Conservation (phyloP, 2,113 vertebrate species). For the Leucosticte australis region DNA sequence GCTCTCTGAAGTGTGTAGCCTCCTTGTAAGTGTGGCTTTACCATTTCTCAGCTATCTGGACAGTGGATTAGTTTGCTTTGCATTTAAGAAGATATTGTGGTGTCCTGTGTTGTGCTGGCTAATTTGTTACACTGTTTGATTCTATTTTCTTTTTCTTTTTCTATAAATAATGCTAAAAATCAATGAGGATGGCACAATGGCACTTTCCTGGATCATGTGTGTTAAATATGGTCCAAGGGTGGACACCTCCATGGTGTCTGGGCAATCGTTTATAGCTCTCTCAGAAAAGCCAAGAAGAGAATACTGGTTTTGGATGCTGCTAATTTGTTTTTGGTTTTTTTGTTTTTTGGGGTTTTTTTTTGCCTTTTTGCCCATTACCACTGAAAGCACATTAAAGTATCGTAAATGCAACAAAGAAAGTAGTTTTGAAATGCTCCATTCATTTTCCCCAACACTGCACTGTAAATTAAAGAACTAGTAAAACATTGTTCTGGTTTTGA, state of each 20-base stretch:
- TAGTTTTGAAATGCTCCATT: not conserved
- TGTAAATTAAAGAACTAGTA: not conserved
- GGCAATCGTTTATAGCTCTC: not conserved
- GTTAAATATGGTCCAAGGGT: not conserved
- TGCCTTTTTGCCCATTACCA: not conserved
- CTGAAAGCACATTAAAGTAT: not conserved
- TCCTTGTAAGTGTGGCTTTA: not conserved
- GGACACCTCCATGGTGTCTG: not conserved
- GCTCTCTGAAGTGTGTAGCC: not conserved
- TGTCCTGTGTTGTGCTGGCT: not conserved
- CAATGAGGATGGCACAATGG: not conserved
- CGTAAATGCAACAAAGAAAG: not conserved
- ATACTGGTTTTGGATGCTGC: not conserved
- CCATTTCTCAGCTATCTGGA: not conserved
- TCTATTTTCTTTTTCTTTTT: constrained; percentile 14
- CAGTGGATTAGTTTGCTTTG: not conserved
- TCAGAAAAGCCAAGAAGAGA: not conserved
- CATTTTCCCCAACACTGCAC: not conserved
- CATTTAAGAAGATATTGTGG: not conserved
- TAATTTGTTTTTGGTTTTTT: not conserved
- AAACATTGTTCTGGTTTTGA: not conserved
- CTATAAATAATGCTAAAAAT: constrained; percentile 11
- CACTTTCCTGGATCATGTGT: constrained; percentile 2
- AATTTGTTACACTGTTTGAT: not conserved
- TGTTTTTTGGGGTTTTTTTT: not conserved